phyloP scores from a whole-genome alignment of 2,888 invertebrate species.

The Caenorhabditis becei region DNA sequence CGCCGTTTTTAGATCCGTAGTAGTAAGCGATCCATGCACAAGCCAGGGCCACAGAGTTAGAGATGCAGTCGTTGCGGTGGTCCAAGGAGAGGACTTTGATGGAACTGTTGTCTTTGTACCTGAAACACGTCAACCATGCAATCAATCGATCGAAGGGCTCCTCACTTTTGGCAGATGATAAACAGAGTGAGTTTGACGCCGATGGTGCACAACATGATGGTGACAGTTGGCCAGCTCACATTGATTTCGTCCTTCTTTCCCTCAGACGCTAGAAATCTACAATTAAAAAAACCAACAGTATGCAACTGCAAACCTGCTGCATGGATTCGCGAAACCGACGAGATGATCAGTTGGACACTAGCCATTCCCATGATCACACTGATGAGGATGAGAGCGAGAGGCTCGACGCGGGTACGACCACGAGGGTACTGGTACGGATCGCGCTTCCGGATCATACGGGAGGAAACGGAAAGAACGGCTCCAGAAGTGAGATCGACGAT shows the following conservation, averaged over 20 bases:
- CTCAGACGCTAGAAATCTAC: constrained; percentile 8
- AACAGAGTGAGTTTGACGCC: constrained; percentile 75
- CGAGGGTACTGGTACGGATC: constrained; percentile 83
- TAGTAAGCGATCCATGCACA: constrained; percentile 81
- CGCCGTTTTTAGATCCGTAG: constrained; percentile 2
- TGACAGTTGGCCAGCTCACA: constrained; percentile 75
- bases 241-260: constrained; percentile 67
- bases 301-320: constrained; percentile 22
- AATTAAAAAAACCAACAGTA: neutral
- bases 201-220: constrained; percentile 80
- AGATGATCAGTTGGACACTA: constrained; percentile 82
- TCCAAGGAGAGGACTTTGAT: constrained; percentile 83
- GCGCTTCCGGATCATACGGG: constrained; percentile 82
- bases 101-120: constrained; percentile 79
- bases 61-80: constrained; percentile 84
- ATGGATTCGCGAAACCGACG: constrained; percentile 69
- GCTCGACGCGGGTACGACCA: constrained; percentile 83
- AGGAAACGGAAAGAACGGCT: constrained; percentile 59
- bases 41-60: constrained; percentile 83
- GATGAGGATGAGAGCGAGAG: constrained; percentile 82
- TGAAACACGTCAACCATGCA: too few relatives aligned
- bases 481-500: constrained; percentile 83
- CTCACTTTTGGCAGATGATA: constrained; percentile 76
- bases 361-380: constrained; percentile 84
- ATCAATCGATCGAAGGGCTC: too few relatives aligned